phyloP scores from a whole-genome alignment of 2,797 vertebrate genomes.

The Melanotaenia boesemani region DNA sequence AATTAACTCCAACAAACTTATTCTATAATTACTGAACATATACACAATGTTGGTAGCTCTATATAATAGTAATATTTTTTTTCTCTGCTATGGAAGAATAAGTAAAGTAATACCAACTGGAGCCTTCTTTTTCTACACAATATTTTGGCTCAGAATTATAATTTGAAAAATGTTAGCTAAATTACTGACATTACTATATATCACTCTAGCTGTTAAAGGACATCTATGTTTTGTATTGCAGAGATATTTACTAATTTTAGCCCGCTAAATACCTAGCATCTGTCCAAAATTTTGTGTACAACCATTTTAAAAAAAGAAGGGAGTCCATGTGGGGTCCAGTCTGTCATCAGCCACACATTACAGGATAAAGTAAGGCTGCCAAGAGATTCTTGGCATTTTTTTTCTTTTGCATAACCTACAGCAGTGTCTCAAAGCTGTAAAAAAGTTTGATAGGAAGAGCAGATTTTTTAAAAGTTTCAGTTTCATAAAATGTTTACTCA shows the following conservation, averaged over 20 bases:
- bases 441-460: not conserved
- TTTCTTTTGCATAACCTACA: not conserved
- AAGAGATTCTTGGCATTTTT: not conserved
- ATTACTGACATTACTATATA: no score
- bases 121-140: not conserved
- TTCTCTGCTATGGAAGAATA: not conserved
- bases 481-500: not conserved
- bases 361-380: not conserved
- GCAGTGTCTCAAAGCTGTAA: not conserved
- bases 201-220: not conserved
- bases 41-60: constrained; percentile 2
- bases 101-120: not conserved
- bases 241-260: not conserved
- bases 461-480: not conserved
- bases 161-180: not conserved
- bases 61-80: not conserved
- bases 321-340: not conserved
- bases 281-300: no score
- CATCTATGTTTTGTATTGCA: not conserved
- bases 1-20: constrained; percentile 10
- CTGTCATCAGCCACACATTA: not conserved
- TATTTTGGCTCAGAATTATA: not conserved
- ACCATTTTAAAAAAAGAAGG: accelerated
- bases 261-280: not conserved
- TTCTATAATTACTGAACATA: not conserved